Evolutionary conservation across 1,140 invertebrate species (phyloP), one percentile per base, ranked within the genome.

Genomic region (Orius insidiosus): DNA sequence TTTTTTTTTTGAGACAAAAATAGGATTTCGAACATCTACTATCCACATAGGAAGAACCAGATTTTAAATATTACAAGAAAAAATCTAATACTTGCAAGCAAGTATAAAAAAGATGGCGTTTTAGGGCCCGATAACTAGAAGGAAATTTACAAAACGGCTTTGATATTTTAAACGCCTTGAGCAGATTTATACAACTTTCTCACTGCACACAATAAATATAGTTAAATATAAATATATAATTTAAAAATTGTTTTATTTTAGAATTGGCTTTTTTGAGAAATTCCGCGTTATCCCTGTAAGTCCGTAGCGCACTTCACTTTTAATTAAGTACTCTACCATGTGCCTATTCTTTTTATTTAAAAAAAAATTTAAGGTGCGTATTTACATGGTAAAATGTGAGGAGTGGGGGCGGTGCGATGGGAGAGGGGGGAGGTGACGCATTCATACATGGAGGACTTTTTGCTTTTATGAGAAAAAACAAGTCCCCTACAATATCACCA

Each of bases 11-110:
- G 35, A 48, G 46, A 41, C 38, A 48, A 48, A 48, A 48, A 48
- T 48, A 48, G 46, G 46, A 48, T 48, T 24, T 48, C 15, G 24
- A 13, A 15, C 18, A 30, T 40, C 18, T 30, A 34, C 46, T 39
- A 48, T 30, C 32, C 47, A 40, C 40, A 10, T 42, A 48, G 47
- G 47, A 48, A 48, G 47, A 48, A 48, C 47, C 47, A 48, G 47
- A 48, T 48, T 48, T 48, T 24, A 48, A 37, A 44, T 43, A 19
- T 43, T n/a, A n/a, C n/a, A n/a, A n/a, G n/a, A n/a, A n/a, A n/a
- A n/a, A n/a, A n/a, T n/a, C n/a, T n/a, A n/a, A n/a, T n/a, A n/a
- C n/a, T n/a, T n/a, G n/a, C n/a, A n/a, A n/a, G n/a, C n/a, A n/a
- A n/a, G n/a, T n/a, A n/a, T n/a, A n/a, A n/a, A n/a, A n/a, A n/a